Evolutionary conservation across 1,140 invertebrate species (phyloP), one percentile per base, ranked within the genome.

Genomic region (Diplogasteroides magnus): DNA sequence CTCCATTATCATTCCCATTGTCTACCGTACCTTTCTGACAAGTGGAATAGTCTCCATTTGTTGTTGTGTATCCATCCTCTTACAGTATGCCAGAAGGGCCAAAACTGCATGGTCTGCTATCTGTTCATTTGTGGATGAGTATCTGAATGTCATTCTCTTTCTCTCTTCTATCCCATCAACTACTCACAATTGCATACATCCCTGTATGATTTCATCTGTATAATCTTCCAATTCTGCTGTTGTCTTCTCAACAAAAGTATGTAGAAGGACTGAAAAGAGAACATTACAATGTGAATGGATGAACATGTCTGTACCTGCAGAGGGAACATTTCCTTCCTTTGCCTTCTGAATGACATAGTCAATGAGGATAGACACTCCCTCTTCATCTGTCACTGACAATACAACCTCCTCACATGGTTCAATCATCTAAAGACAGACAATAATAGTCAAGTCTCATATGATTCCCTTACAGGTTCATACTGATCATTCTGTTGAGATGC

Each of bases 361-460:
- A 11, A 82, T 63, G 25, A 83, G 64, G 14, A 70, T 64, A 0
- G 61, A 55, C 1, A 76, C 57, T 58, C 78, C 81, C 3, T 76
- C 70, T 55, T 80, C 78, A 59, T 81, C 76, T 27, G 60, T 57
- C 1, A 94, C 90, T 0, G 94, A 93, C 70, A 97, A 84, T 61
- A 98, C 89, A 3, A 98, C 93, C 56, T 90, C 88, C 82, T 94
- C 90, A 83, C 94, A 97, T 83, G 97, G 92, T 77, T 92, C 91
- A n/a, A 94, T 83, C 84, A 95, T 88, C 86, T 89, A 73, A 23
- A 77, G n/a, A 64, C 60, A 62, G 31, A 31, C 19, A 65, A 63
- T 58, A 28, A 64, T 64, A 27, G 25, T 64, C 19, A 29, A 68
- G 23, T 15, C 29, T 31, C 19, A 29, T 15, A 31, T 23, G 31